Evolutionary conservation across 1,140 invertebrate genomes (phyloP).

Genomic region (Eufriesea mexicana): DNA sequence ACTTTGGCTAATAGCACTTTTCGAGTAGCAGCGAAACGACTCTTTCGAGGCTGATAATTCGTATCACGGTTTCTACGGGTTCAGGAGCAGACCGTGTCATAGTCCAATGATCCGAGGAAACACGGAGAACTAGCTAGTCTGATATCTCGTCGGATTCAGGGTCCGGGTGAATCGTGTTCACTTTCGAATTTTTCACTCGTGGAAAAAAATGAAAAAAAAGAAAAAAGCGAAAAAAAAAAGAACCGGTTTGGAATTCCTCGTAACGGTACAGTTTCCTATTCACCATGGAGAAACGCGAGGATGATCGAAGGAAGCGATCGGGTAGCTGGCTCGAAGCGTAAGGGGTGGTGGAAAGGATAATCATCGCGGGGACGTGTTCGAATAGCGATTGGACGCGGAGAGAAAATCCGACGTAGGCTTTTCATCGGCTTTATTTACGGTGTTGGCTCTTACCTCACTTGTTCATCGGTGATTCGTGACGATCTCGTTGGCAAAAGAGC

Average conservation of each 20-base stretch:
- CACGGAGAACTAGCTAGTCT: not conserved
- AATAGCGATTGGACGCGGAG: not conserved
- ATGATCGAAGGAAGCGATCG: not conserved
- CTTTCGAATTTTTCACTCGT: not conserved
- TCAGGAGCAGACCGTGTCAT: no score
- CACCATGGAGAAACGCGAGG: not conserved
- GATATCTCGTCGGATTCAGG: not conserved
- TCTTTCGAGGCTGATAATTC: not conserved
- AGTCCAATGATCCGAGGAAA: no score
- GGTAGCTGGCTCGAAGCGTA: not conserved
- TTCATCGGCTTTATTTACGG: constrained; percentile 27
- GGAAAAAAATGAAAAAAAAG: no score
- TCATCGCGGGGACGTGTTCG: not conserved
- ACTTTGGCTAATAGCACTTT: not conserved
- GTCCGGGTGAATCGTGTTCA: not conserved
- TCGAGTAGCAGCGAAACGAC: not conserved
- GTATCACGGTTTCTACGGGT: no score
- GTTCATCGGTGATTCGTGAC: constrained; percentile 18
- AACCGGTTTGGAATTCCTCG: not conserved
- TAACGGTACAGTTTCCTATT: not conserved
- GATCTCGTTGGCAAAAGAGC: constrained; percentile 41
- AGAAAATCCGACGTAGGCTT: not conserved
- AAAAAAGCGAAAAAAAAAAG: not conserved
- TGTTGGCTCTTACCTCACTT: constrained; percentile 59
- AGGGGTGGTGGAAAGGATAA: not conserved